These are phyloP conservation scores for Nannoperca australis DNA, from an alignment of 2,797 vertebrate genomes.

Conservation along the genomic window DNA sequence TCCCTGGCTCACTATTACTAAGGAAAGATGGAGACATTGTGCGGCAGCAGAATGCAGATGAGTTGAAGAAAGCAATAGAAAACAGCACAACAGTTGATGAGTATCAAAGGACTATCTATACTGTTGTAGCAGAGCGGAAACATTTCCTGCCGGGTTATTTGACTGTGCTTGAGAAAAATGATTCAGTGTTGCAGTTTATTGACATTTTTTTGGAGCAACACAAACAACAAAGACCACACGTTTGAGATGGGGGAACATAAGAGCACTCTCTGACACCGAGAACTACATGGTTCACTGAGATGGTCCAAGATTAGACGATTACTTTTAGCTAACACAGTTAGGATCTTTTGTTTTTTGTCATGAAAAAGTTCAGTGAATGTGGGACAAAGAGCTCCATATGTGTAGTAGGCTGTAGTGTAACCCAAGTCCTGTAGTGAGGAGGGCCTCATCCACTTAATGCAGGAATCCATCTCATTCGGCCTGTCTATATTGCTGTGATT, in stretches of 20 bases:
- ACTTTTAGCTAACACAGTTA: constrained; percentile 53
- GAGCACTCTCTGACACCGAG: constrained; percentile 39
- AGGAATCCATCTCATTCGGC: constrained; percentile 84
- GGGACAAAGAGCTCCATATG: constrained; percentile 79
- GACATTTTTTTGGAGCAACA: neutral
- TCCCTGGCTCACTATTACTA: constrained; percentile 64
- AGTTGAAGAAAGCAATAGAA: constrained; percentile 30
- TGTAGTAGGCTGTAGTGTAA: constrained; percentile 75
- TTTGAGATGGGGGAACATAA: constrained; percentile 24
- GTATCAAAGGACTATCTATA: neutral
- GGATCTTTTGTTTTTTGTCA: constrained; percentile 47
- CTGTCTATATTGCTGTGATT: constrained; percentile 79
- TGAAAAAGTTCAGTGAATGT: constrained; percentile 64
- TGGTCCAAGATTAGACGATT: constrained; percentile 24
- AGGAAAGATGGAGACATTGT: constrained; percentile 69
- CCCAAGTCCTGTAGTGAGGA: constrained; percentile 76
- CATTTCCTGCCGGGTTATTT: constrained; percentile 7
- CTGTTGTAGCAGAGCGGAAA: constrained; percentile 11
- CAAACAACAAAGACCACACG: constrained; percentile 24
- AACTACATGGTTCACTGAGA: constrained; percentile 22
- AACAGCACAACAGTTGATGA: constrained; percentile 14
- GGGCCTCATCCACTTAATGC: constrained; percentile 84
- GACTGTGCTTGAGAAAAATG: neutral
- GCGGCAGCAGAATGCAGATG: constrained; percentile 47
- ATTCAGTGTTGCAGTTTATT: constrained; percentile 11